Evolutionary conservation across 2,797 vertebrate species (phyloP).

Genomic region (Harpagifer antarcticus): DNA sequence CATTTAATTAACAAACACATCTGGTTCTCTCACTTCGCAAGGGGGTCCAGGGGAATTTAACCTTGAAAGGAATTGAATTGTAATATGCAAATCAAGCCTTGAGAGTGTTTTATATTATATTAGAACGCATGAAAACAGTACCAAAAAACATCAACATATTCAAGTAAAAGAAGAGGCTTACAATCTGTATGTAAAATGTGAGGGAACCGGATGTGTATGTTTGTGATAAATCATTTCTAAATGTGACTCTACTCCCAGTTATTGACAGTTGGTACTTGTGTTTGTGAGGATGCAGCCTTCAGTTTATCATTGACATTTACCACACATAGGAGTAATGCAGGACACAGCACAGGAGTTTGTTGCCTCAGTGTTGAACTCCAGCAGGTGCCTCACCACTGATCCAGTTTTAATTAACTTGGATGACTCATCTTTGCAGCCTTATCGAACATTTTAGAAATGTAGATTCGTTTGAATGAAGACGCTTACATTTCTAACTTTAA

Average conservation of each 20-base stretch:
- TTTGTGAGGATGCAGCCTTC: constrained; percentile 1
- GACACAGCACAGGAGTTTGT: constrained; percentile 2
- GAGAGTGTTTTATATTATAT: no score
- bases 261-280: background rate
- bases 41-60: no score
- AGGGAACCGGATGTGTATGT: background rate
- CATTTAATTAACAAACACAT: constrained; percentile 21
- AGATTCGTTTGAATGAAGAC: background rate
- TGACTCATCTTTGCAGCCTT: constrained; percentile 8
- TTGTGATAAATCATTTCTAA: background rate
- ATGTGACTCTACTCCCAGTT: background rate
- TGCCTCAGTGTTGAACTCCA: background rate
- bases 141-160: no score
- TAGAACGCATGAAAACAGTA: no score
- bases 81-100: no score
- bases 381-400: background rate
- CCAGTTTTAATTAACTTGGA: constrained; percentile 20
- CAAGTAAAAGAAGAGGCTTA: no score
- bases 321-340: background rate
- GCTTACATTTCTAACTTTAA: background rate
- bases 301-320: constrained; percentile 1
- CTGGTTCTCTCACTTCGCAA: background rate
- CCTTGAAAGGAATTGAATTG: no score
- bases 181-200: no score
- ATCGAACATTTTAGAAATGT: constrained; percentile 7